Conservation (phyloP, 2,797 vertebrate species). For the Rhinoraja longicauda region DNA sequence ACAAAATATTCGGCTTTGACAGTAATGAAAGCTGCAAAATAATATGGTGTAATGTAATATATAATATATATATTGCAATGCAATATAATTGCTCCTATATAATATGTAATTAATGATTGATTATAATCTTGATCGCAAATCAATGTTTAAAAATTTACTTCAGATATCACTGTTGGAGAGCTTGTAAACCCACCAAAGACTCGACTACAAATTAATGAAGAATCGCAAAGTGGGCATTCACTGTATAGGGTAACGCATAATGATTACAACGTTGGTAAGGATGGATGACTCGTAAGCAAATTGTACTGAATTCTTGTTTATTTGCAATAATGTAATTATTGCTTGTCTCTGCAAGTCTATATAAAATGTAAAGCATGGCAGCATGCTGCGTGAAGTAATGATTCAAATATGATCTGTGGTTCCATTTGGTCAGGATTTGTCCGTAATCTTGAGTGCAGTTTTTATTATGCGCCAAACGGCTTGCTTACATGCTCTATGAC, state of each 20-base stretch:
- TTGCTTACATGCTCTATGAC: too few relatives aligned
- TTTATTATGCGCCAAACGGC: neutral
- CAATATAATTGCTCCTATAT: neutral
- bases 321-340: neutral
- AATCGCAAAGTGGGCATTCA: constrained; percentile 61
- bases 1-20: neutral
- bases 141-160: neutral
- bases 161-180: constrained; percentile 48
- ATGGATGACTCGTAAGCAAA: neutral
- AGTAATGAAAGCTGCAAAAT: neutral
- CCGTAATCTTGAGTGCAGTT: neutral
- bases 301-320: neutral
- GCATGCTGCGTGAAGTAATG: too few relatives aligned
- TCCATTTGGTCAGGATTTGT: neutral
- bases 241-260: constrained; percentile 67
- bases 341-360: neutral
- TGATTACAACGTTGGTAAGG: constrained; percentile 68
- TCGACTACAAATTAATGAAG: constrained; percentile 60
- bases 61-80: neutral
- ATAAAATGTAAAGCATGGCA: neutral
- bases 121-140: neutral
- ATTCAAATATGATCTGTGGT: too few relatives aligned
- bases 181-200: constrained; percentile 73
- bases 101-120: neutral
- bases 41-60: neutral